Conservation (phyloP, 2,113 vertebrate species). For the Gambusia affinis region DNA sequence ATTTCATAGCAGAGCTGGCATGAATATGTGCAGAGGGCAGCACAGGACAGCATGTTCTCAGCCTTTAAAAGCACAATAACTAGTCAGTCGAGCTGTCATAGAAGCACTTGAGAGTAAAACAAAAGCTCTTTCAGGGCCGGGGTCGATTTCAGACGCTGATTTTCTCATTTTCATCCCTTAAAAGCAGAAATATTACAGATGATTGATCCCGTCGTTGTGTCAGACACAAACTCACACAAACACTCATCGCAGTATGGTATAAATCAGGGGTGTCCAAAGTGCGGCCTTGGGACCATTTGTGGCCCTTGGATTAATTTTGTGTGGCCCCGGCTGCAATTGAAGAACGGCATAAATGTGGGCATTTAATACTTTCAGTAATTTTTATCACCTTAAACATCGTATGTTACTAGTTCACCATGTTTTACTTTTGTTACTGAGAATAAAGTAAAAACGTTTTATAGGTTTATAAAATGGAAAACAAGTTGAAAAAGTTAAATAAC, state of each 20-base stretch:
- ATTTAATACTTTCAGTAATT: no score
- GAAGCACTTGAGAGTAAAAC: slow-evolving; percentile 53
- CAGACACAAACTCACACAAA: slow-evolving; percentile 46
- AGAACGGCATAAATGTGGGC: no score
- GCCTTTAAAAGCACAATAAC: slow-evolving; percentile 78
- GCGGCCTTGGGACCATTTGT: no score
- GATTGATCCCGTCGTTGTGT: slow-evolving; percentile 43
- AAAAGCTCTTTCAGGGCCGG: slow-evolving; percentile 48
- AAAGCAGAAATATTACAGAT: slow-evolving; percentile 8
- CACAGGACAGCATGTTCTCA: slow-evolving; percentile 45
- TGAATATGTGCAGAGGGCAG: slow-evolving; percentile 52
- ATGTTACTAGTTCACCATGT: no score
- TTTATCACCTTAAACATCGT: no score
- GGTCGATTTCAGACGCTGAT: slow-evolving; percentile 38
- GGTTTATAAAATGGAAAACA: no score
- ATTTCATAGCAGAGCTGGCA: slow-evolving; percentile 52
- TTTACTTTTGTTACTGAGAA: no score
- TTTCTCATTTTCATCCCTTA: not conserved
- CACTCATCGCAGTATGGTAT: slow-evolving; percentile 39
- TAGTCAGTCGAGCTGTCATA: slow-evolving; percentile 63
- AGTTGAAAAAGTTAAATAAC: no score
- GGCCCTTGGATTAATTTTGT: no score
- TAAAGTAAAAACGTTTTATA: no score
- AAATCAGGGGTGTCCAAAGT: slow-evolving; percentile 5
- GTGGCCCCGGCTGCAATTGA: no score